Conservation (phyloP, 2,888 invertebrate genomes). For the Campoletis raptor region DNA sequence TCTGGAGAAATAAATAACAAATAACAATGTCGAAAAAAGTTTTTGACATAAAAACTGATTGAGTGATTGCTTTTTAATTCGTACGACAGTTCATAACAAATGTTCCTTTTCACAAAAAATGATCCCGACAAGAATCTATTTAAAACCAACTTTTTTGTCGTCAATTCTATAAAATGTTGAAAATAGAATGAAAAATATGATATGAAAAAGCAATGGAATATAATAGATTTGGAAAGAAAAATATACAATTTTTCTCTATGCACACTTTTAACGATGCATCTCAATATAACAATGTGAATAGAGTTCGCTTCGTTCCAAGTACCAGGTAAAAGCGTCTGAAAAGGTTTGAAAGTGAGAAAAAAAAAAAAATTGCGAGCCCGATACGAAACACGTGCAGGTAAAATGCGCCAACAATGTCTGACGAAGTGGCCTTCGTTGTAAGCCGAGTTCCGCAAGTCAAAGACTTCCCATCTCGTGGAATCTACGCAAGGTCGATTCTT, state of each 20-base stretch:
- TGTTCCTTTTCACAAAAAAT: background rate
- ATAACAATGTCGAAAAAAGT: background rate
- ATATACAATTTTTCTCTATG: background rate
- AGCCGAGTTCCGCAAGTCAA: constrained; percentile 67
- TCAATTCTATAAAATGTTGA: background rate
- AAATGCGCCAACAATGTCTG: constrained; percentile 41
- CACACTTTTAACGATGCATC: background rate
- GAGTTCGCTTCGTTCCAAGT: background rate
- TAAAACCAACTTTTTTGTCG: background rate
- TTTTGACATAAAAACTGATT: background rate
- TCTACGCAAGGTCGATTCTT: constrained; percentile 65
- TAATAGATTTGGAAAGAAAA: background rate
- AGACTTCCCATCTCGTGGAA: constrained; percentile 68
- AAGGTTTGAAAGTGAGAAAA: background rate
- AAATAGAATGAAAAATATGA: background rate
- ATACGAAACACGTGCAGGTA: constrained; percentile 48
- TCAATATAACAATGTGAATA: background rate
- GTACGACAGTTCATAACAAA: background rate
- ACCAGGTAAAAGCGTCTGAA: constrained; percentile 13
- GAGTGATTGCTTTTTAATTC: background rate
- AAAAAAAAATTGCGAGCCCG: constrained; percentile 20
- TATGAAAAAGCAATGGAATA: background rate
- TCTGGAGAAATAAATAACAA: background rate
- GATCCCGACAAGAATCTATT: background rate
- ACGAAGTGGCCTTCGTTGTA: constrained; percentile 62